Evolutionary conservation across 2,113 vertebrate genomes (phyloP), one percentile per base, ranked within the genome.

Genomic region (Aix galericulata): DNA sequence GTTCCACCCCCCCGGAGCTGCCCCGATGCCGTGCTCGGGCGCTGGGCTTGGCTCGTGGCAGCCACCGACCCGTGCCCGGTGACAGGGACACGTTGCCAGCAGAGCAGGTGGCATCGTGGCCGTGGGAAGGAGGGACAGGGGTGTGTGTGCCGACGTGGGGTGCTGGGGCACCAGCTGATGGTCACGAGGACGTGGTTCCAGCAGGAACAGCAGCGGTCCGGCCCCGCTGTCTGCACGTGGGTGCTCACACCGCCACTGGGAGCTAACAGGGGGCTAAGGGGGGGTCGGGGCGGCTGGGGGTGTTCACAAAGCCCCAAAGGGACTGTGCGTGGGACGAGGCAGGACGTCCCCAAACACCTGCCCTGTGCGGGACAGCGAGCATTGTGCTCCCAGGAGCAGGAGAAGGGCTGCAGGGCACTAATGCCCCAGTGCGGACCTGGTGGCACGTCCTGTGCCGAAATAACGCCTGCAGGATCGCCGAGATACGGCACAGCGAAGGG

Each of bases 71-170:
- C 21, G 29, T 8, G 58, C 32, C 4, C 0, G 3, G 40, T 21
- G 29, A 11, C 46, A 63, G 69, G 44, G 55, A 38, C 12, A 1
- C 0, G 8, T 20, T 59, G 75, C 50, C 36, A 52, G 56, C n/a
- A 0, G 63, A 15, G 82, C 78, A 67, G 84, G 17, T 55, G 93
- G 67, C 89, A 25, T 48, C 6, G 0, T 18, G 27, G 7, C 2
- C 46, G 0, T 1, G 0, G 55, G 53, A 56, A 60, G 85, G 59
- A 91, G 68, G 52, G 74, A 7, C 0, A 0, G 72, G 53, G 78
- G 31, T 14, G 53, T 34, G 62, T 0, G 13, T 0, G 6, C 63
- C 0, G 0, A 4, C 2, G 50, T 0, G 1, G 0, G 3, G 11
- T 2, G 55, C 11, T 55, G 74, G n/a, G 69, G 26, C 4, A 46